phyloP scores from a whole-genome alignment of 2,113 vertebrate species.

The Tragelaphus imberbis region DNA sequence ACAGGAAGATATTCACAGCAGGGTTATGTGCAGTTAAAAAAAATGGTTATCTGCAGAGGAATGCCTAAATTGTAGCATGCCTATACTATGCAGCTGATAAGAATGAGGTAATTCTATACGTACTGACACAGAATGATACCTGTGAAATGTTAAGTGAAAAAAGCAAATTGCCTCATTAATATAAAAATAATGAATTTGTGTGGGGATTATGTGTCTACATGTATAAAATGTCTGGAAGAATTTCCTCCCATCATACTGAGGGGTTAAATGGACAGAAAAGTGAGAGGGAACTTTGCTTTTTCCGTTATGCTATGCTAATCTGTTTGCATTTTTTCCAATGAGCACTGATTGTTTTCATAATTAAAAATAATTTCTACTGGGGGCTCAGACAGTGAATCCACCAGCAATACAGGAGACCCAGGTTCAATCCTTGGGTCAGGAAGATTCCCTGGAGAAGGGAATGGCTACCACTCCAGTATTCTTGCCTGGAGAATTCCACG shows the following conservation, averaged over 20 bases:
- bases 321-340: background rate
- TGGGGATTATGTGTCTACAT: background rate
- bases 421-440: background rate
- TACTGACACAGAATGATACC: background rate
- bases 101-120: background rate
- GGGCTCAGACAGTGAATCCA: background rate
- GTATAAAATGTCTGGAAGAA: background rate
- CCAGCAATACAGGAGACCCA: background rate
- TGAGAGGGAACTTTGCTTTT: background rate
- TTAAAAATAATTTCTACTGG: background rate
- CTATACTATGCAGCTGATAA: background rate
- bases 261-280: background rate
- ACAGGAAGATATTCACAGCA: background rate
- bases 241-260: background rate
- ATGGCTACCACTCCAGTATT: too few species aligned
- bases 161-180: background rate
- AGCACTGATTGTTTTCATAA: background rate
- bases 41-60: background rate
- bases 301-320: background rate
- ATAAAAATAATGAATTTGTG: background rate
- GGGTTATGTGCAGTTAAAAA: background rate
- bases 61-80: background rate
- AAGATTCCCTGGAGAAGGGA: background rate
- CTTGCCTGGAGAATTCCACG: too few species aligned
- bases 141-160: background rate